Base-by-base conservation (phyloP, 2,888 invertebrate species). In the Bombylius major region DNA sequence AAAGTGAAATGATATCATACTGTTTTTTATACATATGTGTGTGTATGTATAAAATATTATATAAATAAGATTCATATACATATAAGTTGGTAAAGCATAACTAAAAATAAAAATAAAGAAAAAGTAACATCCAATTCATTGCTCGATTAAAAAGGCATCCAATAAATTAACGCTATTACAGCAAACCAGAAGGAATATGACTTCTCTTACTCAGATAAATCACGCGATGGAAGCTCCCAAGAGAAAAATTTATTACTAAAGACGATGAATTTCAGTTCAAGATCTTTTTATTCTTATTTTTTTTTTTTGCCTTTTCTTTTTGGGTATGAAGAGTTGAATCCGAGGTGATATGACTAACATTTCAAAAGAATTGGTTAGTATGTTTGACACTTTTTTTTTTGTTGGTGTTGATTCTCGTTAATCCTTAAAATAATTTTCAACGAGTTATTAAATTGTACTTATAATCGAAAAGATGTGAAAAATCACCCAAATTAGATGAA, bases 161-260 rank as follows among this genome's bases (percentile, higher is more conserved):
- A 53, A 56, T 58, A 56, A 56, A 56, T 58, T 58, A 58, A 54
- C 53, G 56, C 56, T 56, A 56, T 56, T 56, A 54, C 51, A 51
- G 23, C 45, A 45, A 49, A 48, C 54, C 14, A 52, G 39, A 42
- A 42, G 11, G 53, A 56, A 47, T 51, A 58, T 53, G 55, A 53
- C 33, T 49, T 31, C 11, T 34, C 33, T 39, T 23, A 23, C 11
- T 11, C 47, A 55, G 54, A 58, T 58, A 58, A 58, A 58, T 58
- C 58, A 56, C 51, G 44, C 47, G 46, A 33, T 54, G 49, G 49
- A 56, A 56, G 56, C 56, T 56, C 47, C 54, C 12, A 11, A 42
- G 11, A 11, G 11, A 42, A 42, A 42, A 42, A 42, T 42, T 42
- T 42, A 42, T 42, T 42, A 3, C 39, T 11, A 11, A 36, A 36